Percentiles rank a stretch among this genome's conserved stretches.
These are phyloP conservation scores for Leuciscus idus DNA, from an alignment of 2,113 vertebrate genomes.

Conservation along the genomic window DNA sequence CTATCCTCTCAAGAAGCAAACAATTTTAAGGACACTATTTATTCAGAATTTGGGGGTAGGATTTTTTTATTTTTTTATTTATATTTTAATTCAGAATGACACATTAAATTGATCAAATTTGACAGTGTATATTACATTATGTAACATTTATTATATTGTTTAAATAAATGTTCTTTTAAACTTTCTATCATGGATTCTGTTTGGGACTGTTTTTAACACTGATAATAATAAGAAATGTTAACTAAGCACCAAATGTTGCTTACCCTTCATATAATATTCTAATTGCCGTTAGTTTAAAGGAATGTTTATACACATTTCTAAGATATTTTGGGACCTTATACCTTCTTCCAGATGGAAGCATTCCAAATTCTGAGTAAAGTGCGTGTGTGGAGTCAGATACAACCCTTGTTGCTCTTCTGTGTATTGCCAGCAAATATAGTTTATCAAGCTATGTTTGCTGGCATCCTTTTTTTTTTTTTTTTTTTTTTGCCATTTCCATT, in stretches of 20 bases:
- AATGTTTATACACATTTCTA: too few relatives aligned
- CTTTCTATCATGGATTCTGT: not conserved
- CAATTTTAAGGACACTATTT: not conserved
- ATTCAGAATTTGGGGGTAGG: not conserved
- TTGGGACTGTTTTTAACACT: not conserved
- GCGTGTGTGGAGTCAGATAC: too few relatives aligned
- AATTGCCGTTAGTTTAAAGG: too few relatives aligned
- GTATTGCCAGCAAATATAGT: too few relatives aligned
- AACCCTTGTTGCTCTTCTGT: too few relatives aligned
- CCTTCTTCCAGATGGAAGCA: too few relatives aligned
- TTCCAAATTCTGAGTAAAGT: too few relatives aligned
- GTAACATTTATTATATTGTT: not conserved
- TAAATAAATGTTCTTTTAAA: not conserved
- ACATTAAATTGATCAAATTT: not conserved
- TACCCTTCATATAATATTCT: too few relatives aligned
- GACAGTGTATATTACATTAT: not conserved
- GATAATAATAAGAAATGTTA: not conserved
- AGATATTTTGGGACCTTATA: too few relatives aligned
- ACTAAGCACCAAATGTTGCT: not conserved
- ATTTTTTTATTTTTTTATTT: not conserved
- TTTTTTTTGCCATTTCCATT: too few relatives aligned
- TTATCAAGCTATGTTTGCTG: too few relatives aligned
- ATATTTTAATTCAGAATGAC: not conserved
- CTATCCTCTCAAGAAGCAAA: not conserved
- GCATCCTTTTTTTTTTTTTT: too few relatives aligned